Evolutionary conservation across 2,797 vertebrate species (phyloP).

Genomic region (Sparus aurata): DNA sequence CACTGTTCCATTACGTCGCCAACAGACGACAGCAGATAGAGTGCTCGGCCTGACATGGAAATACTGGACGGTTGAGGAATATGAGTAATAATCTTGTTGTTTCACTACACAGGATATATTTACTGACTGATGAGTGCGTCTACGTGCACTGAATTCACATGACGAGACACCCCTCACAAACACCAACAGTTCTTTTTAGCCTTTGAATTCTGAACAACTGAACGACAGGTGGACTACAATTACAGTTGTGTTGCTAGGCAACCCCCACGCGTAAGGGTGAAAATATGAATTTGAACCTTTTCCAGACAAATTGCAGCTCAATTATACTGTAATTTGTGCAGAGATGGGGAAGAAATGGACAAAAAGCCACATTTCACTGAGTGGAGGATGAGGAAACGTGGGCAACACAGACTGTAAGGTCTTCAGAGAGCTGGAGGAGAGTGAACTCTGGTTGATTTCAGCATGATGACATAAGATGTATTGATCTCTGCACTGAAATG

Average conservation of each 20-base stretch:
- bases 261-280: constrained; percentile 55
- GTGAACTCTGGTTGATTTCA: constrained; percentile 9
- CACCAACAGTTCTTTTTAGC: constrained; percentile 35
- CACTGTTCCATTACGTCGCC: constrained; percentile 67
- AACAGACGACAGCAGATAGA: constrained; percentile 51
- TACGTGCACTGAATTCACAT: neutral
- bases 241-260: constrained; percentile 75
- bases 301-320: constrained; percentile 73
- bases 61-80: constrained; percentile 30
- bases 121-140: constrained; percentile 18
- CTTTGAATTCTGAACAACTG: constrained; percentile 54
- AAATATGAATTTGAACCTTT: constrained; percentile 70
- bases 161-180: neutral
- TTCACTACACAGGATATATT: constrained; percentile 32
- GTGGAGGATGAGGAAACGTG: neutral
- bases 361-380: constrained; percentile 39
- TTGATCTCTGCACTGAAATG: neutral
- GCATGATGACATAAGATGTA: neutral
- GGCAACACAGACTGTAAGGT: constrained; percentile 4
- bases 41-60: constrained; percentile 43
- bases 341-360: constrained; percentile 57
- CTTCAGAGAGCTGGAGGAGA: constrained; percentile 10
- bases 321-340: constrained; percentile 75
- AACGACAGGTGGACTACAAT: constrained; percentile 70
- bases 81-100: constrained; percentile 37